Base-by-base conservation (phyloP, 2,113 vertebrate genomes). In the Petroica traversi region DNA sequence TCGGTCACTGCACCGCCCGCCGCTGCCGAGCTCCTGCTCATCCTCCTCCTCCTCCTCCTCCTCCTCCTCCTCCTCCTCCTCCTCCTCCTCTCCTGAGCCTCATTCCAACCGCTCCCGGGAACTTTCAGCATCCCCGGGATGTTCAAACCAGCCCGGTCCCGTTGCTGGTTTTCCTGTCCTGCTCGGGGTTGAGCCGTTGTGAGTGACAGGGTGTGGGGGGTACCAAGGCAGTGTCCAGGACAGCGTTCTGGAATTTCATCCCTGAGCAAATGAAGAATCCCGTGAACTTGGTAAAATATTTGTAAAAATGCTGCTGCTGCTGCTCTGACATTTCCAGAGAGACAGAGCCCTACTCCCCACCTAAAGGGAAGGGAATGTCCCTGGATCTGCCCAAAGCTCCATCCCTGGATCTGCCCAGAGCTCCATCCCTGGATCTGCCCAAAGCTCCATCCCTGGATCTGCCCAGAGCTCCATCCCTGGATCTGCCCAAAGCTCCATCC, bases 71-170 rank as follows among this genome's bases (percentile, higher is more conserved):
- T 58, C 54, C 48, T 19, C 29, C 26, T 58, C 31, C 22, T 51
- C 34, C 34, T 29, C 20, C 41, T 24, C 17, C 24, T 40, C 40
- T 40, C 40, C 40, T 40, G 40, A 1, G 12, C 12, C 41, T 1
- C 9, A 3, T 3, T 11, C 22, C 82, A 1, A 1, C 33, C 14
- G 33, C 63, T 61, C 62, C n/a, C 0, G 38, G 29, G 9, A 14
- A 0, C 11, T 16, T 4, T 5, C 46, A 2, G 0, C 3, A 1
- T 3, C n/a, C 5, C 40, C 38, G 2, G 28, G 33, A 4, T n/a
- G 40, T 13, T 54, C 19, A 4, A 29, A 46, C 7, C n/a, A 16
- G 46, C n/a, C 1, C 19, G n/a, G 3, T 33, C 1, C 26, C 12
- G 0, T 10, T 8, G 31, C 36, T 24, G 11, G 6, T 36, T 8